Evolutionary conservation across 2,797 vertebrate species (phyloP).

Genomic region (Microctenopoma lineatum): DNA sequence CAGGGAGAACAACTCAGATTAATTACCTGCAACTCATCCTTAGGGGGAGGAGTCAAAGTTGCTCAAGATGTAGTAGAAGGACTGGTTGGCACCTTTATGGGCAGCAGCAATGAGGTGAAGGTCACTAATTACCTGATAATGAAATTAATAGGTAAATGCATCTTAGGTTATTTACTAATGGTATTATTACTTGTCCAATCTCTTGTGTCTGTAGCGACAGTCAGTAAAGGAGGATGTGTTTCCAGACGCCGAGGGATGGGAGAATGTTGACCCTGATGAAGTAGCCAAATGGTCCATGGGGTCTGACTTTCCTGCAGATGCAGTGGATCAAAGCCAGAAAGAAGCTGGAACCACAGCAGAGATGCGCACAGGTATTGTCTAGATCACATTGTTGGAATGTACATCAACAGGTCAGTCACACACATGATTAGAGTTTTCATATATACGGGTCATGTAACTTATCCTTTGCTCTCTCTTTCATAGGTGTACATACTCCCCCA

Average conservation of each 20-base stretch:
- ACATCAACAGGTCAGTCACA: not conserved
- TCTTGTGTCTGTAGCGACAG: slow-evolving; percentile 46
- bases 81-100: slow-evolving; percentile 69
- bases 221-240: slow-evolving; percentile 76
- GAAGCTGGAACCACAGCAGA: slow-evolving; percentile 34
- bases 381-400: not conserved
- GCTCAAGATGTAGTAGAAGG: slow-evolving; percentile 75
- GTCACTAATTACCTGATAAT: not conserved
- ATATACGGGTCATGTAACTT: not conserved
- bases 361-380: slow-evolving; percentile 52
- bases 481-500: slow-evolving; percentile 33
- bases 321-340: slow-evolving; percentile 40
- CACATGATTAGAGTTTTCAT: not conserved
- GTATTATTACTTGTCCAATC: not conserved
- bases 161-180: not conserved
- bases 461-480: not conserved
- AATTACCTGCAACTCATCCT: slow-evolving; percentile 77
- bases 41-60: slow-evolving; percentile 75
- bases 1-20: slow-evolving; percentile 83
- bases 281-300: slow-evolving; percentile 76
- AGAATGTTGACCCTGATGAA: slow-evolving; percentile 77
- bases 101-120: slow-evolving; percentile 64
- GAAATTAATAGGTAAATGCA: not conserved
- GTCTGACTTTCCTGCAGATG: slow-evolving; percentile 66
- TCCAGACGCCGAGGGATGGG: slow-evolving; percentile 79